These are phyloP conservation scores for Agapornis roseicollis DNA, from an alignment of 2,113 vertebrate genomes.

Conservation along the genomic window DNA sequence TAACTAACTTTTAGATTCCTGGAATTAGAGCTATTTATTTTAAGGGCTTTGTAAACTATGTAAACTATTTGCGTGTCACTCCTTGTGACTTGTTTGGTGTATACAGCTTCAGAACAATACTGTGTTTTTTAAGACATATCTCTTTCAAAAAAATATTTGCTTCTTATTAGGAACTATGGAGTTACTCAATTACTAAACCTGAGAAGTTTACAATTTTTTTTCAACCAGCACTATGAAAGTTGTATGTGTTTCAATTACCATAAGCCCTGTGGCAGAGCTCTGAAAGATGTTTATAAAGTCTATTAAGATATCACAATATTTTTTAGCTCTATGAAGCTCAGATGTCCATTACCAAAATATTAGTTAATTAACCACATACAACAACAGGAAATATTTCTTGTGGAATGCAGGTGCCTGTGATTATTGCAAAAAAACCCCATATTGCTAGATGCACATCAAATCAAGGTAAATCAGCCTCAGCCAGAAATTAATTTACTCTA, in stretches of 20 bases:
- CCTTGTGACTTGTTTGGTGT: neutral
- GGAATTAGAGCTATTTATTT: conserved; percentile 18
- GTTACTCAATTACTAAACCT: neutral
- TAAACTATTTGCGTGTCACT: neutral
- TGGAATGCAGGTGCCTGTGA: neutral
- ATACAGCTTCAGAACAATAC: neutral
- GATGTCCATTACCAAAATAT: neutral
- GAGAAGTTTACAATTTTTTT: neutral
- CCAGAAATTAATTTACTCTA: neutral
- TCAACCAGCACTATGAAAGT: neutral
- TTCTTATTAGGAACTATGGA: neutral
- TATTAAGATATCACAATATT: neutral
- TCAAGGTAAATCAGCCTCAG: neutral
- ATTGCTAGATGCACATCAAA: neutral
- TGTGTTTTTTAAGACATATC: neutral
- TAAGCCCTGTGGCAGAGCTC: neutral
- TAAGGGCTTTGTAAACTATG: neutral
- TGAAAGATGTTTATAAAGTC: neutral
- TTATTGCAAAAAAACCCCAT: neutral
- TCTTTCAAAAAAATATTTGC: neutral
- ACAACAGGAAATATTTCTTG: neutral
- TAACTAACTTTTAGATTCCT: neutral
- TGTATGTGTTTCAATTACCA: neutral
- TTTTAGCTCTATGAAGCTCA: neutral
- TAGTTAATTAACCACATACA: neutral